Conservation (phyloP, 2,888 invertebrate genomes). For the Clunio marinus region DNA sequence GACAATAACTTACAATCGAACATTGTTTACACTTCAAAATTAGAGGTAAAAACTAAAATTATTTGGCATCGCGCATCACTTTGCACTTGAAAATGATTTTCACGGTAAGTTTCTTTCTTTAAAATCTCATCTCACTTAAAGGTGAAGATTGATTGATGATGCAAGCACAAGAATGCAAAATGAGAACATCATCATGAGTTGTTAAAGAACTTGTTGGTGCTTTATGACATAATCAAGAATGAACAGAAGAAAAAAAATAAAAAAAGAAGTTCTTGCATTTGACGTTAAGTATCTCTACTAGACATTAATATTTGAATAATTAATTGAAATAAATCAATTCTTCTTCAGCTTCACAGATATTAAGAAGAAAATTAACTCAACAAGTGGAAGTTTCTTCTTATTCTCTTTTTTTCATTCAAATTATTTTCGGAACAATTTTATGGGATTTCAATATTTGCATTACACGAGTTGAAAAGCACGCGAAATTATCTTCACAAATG, state of each 20-base stretch:
- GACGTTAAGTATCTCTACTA: too few relatives aligned
- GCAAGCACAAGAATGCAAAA: constrained; percentile 9
- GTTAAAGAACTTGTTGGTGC: not conserved
- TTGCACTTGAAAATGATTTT: constrained; percentile 5
- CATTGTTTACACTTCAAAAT: too few relatives aligned
- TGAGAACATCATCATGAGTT: not conserved
- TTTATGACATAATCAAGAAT: constrained; percentile 1
- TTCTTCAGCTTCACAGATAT: too few relatives aligned
- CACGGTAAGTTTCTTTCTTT: not conserved
- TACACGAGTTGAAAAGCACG: too few relatives aligned
- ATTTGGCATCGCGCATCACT: not conserved
- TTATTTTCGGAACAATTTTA: not conserved
- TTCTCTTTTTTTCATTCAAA: not conserved
- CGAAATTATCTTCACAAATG: not conserved
- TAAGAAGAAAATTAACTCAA: not conserved
- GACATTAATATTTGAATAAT: not conserved
- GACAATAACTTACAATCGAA: not conserved
- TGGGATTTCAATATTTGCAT: not conserved
- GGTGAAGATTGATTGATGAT: constrained; percentile 36
- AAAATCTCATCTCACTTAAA: not conserved
- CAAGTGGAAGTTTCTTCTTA: constrained; percentile 8
- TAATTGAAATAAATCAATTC: constrained; percentile 4
- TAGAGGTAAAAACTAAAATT: not conserved
- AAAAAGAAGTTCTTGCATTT: constrained; percentile 2
- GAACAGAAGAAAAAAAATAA: not conserved